Conservation (phyloP, 2,888 invertebrate genomes). For the Boloria selene region DNA sequence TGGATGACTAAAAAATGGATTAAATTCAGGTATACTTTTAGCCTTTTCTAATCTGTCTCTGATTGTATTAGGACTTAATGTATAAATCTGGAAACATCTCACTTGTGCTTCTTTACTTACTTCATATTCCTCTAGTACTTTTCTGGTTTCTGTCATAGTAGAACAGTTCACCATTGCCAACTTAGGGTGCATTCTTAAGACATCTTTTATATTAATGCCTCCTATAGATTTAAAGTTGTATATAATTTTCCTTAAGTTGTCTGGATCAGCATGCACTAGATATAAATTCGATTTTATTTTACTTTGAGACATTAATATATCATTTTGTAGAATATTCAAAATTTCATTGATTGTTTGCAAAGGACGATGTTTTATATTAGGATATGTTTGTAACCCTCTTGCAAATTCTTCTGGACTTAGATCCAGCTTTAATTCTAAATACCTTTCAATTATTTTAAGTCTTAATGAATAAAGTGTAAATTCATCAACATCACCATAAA, state of each 20-base stretch:
- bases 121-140: slow-evolving; percentile 62
- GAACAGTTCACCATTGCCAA: slow-evolving; percentile 62
- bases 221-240: slow-evolving; percentile 61
- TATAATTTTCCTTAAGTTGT: slow-evolving; percentile 67
- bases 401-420: slow-evolving; percentile 64
- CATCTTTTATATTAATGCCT: slow-evolving; percentile 72
- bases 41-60: slow-evolving; percentile 64
- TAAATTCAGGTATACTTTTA: slow-evolving; percentile 67
- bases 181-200: slow-evolving; percentile 70
- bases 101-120: slow-evolving; percentile 69
- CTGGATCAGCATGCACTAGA: slow-evolving; percentile 68
- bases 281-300: slow-evolving; percentile 75
- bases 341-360: slow-evolving; percentile 66
- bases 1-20: slow-evolving; percentile 65
- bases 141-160: slow-evolving; percentile 59
- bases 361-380: slow-evolving; percentile 73
- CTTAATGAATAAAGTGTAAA: slow-evolving; percentile 59
- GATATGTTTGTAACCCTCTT: slow-evolving; percentile 68
- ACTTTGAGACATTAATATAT: slow-evolving; percentile 60
- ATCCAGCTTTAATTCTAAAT: slow-evolving; percentile 69
- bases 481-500: slow-evolving; percentile 60
- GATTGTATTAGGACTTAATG: slow-evolving; percentile 62
- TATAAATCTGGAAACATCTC: slow-evolving; percentile 70
- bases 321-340: slow-evolving; percentile 60
- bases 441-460: slow-evolving; percentile 71